A percentile compares a stretch with the other conserved stretches of the same genome.
phyloP scores from a whole-genome alignment of 2,113 vertebrate species.

The Isurus oxyrinchus region DNA sequence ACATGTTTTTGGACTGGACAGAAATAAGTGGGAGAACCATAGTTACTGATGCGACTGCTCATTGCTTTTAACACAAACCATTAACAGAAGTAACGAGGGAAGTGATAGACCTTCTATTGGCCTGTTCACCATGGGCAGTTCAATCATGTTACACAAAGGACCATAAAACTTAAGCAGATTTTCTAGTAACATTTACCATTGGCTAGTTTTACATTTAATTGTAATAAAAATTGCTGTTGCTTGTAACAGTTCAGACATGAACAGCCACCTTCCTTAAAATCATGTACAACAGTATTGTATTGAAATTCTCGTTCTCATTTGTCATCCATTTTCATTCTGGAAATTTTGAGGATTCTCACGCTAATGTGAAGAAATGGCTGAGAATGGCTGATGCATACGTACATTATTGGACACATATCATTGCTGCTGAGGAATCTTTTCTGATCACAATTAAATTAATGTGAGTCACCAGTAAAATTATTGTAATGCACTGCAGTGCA shows the following conservation, averaged over 20 bases:
- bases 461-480: neutral
- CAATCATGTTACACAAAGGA: neutral
- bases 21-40: neutral
- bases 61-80: neutral
- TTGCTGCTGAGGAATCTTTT: neutral
- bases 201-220: neutral
- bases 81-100: conserved; percentile 15
- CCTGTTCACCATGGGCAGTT: neutral
- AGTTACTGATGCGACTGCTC: neutral
- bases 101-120: neutral
- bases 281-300: neutral
- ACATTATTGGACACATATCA: neutral
- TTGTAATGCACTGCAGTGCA: neutral
- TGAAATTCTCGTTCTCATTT: neutral
- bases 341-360: neutral
- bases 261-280: neutral
- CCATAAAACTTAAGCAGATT: conserved; percentile 21
- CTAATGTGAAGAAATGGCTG: neutral
- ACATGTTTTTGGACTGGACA: neutral
- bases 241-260: neutral
- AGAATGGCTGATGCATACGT: neutral
- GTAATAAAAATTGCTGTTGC: neutral
- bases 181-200: neutral
- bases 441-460: neutral
- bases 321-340: neutral